phyloP scores from a whole-genome alignment of 2,797 vertebrate genomes.

The Garrulus glandarius region DNA sequence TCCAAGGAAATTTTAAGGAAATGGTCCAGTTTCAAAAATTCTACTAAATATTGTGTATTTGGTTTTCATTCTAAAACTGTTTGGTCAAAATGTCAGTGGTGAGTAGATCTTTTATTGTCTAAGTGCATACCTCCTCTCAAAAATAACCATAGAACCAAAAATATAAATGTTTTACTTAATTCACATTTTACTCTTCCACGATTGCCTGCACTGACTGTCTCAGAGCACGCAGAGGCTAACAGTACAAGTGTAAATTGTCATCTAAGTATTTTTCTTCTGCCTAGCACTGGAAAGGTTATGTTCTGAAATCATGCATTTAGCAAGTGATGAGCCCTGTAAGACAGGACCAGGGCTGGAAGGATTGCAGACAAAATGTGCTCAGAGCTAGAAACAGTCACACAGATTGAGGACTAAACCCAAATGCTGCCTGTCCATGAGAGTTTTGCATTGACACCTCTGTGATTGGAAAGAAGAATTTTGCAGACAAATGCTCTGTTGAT shows the following conservation, averaged over 20 bases:
- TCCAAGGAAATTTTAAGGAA: neutral
- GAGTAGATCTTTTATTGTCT: neutral
- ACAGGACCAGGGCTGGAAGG: neutral
- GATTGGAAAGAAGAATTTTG: slow-evolving; percentile 6
- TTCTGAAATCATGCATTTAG: neutral
- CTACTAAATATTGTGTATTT: neutral
- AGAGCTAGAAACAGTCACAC: neutral
- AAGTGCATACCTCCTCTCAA: neutral
- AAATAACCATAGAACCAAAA: neutral
- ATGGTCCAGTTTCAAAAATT: neutral
- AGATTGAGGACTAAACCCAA: neutral
- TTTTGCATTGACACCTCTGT: neutral
- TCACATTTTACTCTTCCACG: neutral
- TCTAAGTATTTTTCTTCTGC: neutral
- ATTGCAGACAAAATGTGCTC: neutral
- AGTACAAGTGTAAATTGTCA: slow-evolving; percentile 23
- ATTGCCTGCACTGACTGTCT: neutral
- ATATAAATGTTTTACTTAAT: neutral
- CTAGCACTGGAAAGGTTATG: neutral
- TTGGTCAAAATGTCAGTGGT: neutral
- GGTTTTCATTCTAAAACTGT: neutral
- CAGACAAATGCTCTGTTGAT: neutral
- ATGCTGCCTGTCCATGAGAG: neutral
- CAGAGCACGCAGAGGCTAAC: neutral
- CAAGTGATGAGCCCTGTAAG: neutral